A percentile compares a stretch with the other conserved stretches of the same genome.
phyloP scores from a whole-genome alignment of 2,888 invertebrate genomes.

The Rosalia funebris region DNA sequence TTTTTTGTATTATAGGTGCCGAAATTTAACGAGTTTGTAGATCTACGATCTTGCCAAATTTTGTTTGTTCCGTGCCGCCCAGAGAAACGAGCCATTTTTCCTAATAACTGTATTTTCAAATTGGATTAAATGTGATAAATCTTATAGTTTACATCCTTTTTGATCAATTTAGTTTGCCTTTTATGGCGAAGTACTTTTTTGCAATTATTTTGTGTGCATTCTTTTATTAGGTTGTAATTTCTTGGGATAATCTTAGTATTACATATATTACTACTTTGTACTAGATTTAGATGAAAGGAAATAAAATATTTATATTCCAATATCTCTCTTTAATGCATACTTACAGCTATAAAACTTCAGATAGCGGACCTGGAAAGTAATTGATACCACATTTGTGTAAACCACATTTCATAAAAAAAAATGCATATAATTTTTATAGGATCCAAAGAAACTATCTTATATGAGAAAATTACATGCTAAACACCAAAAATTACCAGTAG shows the following conservation, averaged over 20 bases:
- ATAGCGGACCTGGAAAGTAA: too few species aligned
- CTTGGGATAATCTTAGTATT: neutral
- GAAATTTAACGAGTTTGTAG: neutral
- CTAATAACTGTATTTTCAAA: conserved; percentile 3
- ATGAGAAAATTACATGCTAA: too few species aligned
- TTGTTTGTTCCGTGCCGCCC: neutral
- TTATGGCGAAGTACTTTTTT: neutral
- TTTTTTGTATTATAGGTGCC: neutral
- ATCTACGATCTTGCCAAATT: neutral
- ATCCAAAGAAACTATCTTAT: too few species aligned
- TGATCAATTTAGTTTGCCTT: conserved; percentile 2
- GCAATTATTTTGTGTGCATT: conserved; percentile 13
- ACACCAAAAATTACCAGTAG: too few species aligned
- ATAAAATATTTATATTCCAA: neutral
- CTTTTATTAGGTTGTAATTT: conserved; percentile 4
- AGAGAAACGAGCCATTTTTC: conserved; percentile 13
- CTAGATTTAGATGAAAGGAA: neutral
- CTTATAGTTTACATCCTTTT: conserved; percentile 4
- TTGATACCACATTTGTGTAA: too few species aligned
- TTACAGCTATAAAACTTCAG: too few species aligned
- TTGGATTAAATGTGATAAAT: conserved; percentile 21
- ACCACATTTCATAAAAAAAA: too few species aligned
- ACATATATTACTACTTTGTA: neutral
- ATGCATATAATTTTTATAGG: too few species aligned
- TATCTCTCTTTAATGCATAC: neutral